Conservation (phyloP, 1,140 invertebrate species). For the Drosophila burlai region DNA sequence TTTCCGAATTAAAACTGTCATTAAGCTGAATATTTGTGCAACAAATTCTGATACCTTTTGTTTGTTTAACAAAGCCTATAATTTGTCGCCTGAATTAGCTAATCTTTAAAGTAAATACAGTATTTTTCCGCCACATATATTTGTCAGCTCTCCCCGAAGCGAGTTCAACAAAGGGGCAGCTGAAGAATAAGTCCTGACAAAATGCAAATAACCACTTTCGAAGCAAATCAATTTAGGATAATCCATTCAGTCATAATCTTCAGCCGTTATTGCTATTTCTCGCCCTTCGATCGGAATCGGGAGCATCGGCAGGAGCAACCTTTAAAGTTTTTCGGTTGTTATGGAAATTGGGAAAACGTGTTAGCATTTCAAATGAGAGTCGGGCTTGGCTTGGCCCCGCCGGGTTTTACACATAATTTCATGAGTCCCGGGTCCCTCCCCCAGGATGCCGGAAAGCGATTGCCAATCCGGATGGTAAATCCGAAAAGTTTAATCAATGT, state of each 20-base stretch:
- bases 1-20: background rate
- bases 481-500: constrained; percentile 56
- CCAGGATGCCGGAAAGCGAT: constrained; percentile 17
- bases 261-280: constrained; percentile 27
- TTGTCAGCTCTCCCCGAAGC: background rate
- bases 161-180: background rate
- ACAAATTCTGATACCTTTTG: constrained; percentile 1
- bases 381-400: constrained; percentile 1
- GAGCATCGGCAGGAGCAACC: constrained; percentile 7
- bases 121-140: background rate
- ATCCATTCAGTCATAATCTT: constrained; percentile 41
- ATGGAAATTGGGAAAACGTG: constrained; percentile 56
- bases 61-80: background rate
- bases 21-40: too few relatives aligned
- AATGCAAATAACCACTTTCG: constrained; percentile 41
- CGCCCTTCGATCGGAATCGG: constrained; percentile 25
- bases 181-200: constrained; percentile 7
- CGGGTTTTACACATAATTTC: constrained; percentile 49
- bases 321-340: constrained; percentile 59
- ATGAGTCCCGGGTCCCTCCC: constrained; percentile 1
- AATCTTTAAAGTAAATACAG: constrained; percentile 3
- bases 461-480: constrained; percentile 52
- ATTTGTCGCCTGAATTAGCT: background rate
- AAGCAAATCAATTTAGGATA: constrained; percentile 48
- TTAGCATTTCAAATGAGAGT: constrained; percentile 63